Evolutionary conservation across 1,140 invertebrate genomes (phyloP).

Genomic region (Euura saliciscinereae): DNA sequence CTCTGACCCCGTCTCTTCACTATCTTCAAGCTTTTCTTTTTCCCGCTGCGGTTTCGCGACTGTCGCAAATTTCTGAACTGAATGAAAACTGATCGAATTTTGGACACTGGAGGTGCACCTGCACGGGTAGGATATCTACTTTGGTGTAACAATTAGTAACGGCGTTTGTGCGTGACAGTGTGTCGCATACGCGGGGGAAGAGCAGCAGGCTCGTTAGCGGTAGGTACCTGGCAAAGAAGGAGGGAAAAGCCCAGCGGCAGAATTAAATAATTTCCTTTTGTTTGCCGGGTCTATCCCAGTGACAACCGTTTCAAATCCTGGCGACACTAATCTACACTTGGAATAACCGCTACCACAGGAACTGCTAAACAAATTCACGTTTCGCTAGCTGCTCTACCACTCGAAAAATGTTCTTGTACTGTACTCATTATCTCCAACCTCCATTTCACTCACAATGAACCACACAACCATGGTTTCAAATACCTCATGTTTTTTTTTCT

Average conservation of each 20-base stretch:
- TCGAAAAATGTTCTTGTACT: neutral
- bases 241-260: neutral
- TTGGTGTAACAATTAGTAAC: neutral
- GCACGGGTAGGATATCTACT: neutral
- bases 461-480: no score
- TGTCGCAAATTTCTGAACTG: neutral
- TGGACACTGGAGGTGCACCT: neutral
- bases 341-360: neutral
- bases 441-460: no score
- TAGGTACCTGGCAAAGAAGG: neutral
- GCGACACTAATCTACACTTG: constrained; percentile 1
- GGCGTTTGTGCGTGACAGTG: neutral
- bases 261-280: constrained; percentile 5
- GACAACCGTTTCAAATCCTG: constrained; percentile 3
- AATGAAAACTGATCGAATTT: neutral
- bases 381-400: neutral
- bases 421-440: no score
- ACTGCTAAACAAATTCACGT: constrained; percentile 5
- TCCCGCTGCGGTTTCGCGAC: no score
- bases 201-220: constrained; percentile 3
- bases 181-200: neutral
- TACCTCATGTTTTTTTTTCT: no score
- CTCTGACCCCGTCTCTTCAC: constrained; percentile 23
- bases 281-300: neutral
- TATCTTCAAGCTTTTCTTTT: no score